phyloP scores from a whole-genome alignment of 2,113 vertebrate genomes.

The Cathartes aura region DNA sequence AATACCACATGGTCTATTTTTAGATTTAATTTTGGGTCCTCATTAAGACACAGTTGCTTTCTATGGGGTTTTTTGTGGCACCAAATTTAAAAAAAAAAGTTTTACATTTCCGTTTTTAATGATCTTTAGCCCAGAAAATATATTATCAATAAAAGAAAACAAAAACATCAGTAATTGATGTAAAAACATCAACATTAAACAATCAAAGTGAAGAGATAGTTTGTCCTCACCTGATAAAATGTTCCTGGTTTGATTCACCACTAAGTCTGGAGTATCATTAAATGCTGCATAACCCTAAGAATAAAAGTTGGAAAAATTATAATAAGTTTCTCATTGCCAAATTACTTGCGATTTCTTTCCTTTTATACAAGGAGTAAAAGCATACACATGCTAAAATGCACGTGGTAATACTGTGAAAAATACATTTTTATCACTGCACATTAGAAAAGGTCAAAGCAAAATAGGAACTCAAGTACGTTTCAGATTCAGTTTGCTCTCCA shows the following conservation, averaged over 20 bases:
- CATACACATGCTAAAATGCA: neutral
- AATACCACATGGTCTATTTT: neutral
- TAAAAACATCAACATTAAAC: neutral
- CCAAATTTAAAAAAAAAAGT: neutral
- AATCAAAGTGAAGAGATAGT: neutral
- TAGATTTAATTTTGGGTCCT: neutral
- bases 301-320: neutral
- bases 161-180: neutral
- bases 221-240: conserved; percentile 82
- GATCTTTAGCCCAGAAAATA: neutral
- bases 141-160: neutral
- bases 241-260: conserved; percentile 82
- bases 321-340: neutral
- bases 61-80: neutral
- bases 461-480: neutral
- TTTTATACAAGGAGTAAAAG: neutral
- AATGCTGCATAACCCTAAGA: conserved; percentile 86
- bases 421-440: neutral
- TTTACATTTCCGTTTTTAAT: neutral
- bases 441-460: neutral
- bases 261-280: conserved; percentile 85
- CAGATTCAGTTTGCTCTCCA: neutral
- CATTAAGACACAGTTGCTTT: neutral
- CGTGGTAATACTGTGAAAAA: neutral
- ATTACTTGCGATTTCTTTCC: neutral